Evolutionary conservation across 2,113 vertebrate genomes (phyloP).

Genomic region (Cephalopholis sonnerati): DNA sequence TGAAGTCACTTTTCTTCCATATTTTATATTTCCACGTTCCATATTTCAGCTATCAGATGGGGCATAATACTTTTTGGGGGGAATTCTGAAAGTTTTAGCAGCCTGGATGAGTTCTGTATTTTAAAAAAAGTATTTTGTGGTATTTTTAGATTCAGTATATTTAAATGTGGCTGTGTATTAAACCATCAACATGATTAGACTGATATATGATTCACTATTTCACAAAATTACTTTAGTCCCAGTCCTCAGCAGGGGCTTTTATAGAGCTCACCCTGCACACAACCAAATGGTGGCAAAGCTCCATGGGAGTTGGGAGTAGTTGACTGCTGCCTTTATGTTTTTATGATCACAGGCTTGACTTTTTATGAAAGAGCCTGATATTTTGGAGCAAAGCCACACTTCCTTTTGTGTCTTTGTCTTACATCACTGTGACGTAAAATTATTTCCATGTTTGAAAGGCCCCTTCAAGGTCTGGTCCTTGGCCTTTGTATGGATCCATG

Average conservation of each 20-base stretch:
- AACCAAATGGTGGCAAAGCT: neutral
- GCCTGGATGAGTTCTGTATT: no score
- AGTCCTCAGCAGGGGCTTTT: no score
- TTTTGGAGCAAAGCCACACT: neutral
- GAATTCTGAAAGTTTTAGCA: no score
- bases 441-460: constrained; percentile 8
- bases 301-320: neutral
- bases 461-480: neutral
- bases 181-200: neutral
- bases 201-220: neutral
- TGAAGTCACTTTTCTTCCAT: no score
- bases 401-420: neutral
- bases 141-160: neutral
- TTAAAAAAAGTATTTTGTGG: no score
- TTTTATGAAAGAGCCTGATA: neutral
- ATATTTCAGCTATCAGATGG: no score
- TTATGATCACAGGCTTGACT: neutral
- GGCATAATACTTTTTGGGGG: no score
- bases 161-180: neutral
- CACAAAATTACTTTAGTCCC: neutral
- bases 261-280: no score
- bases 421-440: constrained; percentile 6
- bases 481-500: constrained; percentile 4
- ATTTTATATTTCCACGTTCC: no score
- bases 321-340: neutral